Percentiles rank a stretch among this genome's conserved stretches.
phyloP scores from a whole-genome alignment of 2,797 vertebrate species.

The Tachyglossus aculeatus region DNA sequence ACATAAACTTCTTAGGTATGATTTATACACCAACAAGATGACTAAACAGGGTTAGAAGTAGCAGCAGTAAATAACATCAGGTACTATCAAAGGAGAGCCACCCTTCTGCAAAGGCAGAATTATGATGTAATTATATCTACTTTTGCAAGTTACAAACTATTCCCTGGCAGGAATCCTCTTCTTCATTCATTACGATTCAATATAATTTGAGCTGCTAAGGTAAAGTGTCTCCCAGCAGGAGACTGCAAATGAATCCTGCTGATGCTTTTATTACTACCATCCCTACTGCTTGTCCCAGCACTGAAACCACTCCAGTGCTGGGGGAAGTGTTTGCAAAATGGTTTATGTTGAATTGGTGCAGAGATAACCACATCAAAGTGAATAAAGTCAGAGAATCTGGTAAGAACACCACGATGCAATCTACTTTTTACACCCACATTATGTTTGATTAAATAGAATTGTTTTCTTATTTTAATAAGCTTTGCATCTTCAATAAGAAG shows the following conservation, averaged over 20 bases:
- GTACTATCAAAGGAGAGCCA: conserved; percentile 42
- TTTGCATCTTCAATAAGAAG: too few species aligned
- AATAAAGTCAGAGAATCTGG: background rate
- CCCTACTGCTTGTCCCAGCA: conserved; percentile 57
- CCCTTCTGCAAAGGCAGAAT: conserved; percentile 52
- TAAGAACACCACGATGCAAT: background rate
- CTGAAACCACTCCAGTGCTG: conserved; percentile 48
- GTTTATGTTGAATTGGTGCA: conserved; percentile 33
- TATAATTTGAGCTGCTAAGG: conserved; percentile 67
- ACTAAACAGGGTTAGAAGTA: conserved; percentile 51
- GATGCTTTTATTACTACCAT: conserved; percentile 70
- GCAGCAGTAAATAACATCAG: conserved; percentile 54
- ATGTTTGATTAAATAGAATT: conserved; percentile 4
- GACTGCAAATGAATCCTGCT: conserved; percentile 66
- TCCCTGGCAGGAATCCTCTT: conserved; percentile 64
- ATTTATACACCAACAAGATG: conserved; percentile 48
- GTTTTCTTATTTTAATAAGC: conserved; percentile 20
- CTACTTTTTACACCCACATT: background rate
- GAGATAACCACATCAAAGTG: conserved; percentile 11
- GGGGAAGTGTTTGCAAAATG: conserved; percentile 41
- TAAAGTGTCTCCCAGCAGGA: conserved; percentile 64
- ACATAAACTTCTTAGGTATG: conserved; percentile 50
- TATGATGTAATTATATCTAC: conserved; percentile 66
- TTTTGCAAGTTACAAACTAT: conserved; percentile 67
- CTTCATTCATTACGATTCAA: conserved; percentile 69